Evolutionary conservation across 2,888 invertebrate genomes (phyloP), one percentile per base, ranked within the genome.

Genomic region (Himalopsyche japonica): DNA sequence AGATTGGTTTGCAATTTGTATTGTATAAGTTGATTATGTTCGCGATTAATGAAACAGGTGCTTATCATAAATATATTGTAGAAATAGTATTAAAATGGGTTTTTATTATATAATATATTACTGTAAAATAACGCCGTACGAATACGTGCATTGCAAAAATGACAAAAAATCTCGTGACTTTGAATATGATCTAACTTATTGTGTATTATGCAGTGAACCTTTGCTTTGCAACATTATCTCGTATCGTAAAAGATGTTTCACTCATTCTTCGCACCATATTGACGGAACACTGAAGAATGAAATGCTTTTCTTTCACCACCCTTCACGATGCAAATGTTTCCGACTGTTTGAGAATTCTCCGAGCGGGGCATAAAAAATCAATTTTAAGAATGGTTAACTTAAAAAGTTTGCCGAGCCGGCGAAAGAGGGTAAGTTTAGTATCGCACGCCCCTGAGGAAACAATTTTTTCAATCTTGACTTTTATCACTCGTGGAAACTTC

Each of bases 381-480:
- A 87, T 87, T 87, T 87, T 86, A 83, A 87, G 84, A 87, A 87
- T 84, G 86, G 86, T 86, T 86, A 86, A 87, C 85, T 85, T 84
- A 86, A 86, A 86, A 87, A 87, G 86, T 87, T 87, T 86, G 76
- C 81, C 80, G 37, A 82, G 79, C n/a, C 77, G 84, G 64, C 70
- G 24, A 48, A 18, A 18, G 77, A 77, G 77, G 77, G 37, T 77
- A 37, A 37, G 32, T 76, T 76, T 57, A 5, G 27, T 20, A 18
- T 8, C 12, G 8, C 49, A 6, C n/a, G 48, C 83, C 86, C 85
- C 82, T 82, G 18, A 79, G 80, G 82, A 84, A 86, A 82, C 79
- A 82, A 80, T 82, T 86, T 84, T 80, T 82, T 77, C 82, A 82
- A 84, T 86, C 48, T 78, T 47, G 43, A 81, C 82, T 76, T 86